phyloP scores from a whole-genome alignment of 2,888 invertebrate genomes.

The Philonicus albiceps region DNA sequence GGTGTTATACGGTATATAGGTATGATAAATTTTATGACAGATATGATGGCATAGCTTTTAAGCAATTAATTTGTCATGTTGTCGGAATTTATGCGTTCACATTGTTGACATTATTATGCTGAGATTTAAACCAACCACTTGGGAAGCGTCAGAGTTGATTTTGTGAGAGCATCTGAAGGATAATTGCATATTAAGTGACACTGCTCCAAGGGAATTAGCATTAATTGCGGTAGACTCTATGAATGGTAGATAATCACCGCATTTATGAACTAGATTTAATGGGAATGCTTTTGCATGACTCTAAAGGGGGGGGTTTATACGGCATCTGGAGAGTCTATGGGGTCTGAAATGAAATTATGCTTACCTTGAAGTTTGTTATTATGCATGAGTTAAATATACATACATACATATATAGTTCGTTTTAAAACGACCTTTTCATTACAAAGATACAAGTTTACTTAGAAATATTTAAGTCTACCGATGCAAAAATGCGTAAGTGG shows the following conservation, averaged over 20 bases:
- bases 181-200: slow-evolving; percentile 2
- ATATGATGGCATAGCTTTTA: not conserved
- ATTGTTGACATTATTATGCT: not conserved
- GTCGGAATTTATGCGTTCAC: not conserved
- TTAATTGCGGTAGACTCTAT: not conserved
- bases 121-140: not conserved
- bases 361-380: not conserved
- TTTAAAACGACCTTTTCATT: not conserved
- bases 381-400: not conserved
- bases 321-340: not conserved
- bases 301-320: not conserved
- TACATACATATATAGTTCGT: not conserved
- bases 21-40: not conserved
- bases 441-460: not conserved
- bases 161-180: not conserved
- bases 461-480: not conserved
- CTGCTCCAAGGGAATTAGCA: not conserved
- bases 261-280: not conserved
- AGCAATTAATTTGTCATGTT: slow-evolving; percentile 2
- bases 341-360: not conserved
- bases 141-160: not conserved
- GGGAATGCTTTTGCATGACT: not conserved
- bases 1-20: not conserved
- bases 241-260: not conserved
- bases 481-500: not conserved